phyloP scores from a whole-genome alignment of 2,888 invertebrate species.

The Matsumyia berberina region DNA sequence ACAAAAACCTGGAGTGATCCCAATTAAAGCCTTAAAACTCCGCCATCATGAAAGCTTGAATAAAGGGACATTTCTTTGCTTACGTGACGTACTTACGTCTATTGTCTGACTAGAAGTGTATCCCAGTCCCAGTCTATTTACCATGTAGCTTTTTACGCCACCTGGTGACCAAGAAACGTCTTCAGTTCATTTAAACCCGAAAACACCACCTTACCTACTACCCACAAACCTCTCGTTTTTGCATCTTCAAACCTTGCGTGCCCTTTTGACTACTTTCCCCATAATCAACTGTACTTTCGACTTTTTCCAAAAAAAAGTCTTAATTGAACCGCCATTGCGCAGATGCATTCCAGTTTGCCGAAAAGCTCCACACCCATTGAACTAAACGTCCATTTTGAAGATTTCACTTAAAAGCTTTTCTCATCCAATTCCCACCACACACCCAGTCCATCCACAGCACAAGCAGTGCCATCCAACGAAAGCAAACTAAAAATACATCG shows the following conservation, averaged over 20 bases:
- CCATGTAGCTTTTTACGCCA: not conserved
- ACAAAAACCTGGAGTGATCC: no score
- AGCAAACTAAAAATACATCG: constrained; percentile 67
- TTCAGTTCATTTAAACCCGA: not conserved
- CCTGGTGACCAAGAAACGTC: not conserved
- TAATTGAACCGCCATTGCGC: constrained; percentile 12
- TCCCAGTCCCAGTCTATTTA: no score
- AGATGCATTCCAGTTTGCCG: constrained; percentile 49
- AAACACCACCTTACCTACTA: not conserved
- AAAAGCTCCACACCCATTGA: constrained; percentile 29
- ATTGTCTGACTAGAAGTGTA: no score
- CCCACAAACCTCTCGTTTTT: not conserved
- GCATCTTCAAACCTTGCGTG: not conserved
- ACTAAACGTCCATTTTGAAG: constrained; percentile 30
- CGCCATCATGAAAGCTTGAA: no score
- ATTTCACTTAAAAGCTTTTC: constrained; percentile 51
- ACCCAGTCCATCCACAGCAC: constrained; percentile 4
- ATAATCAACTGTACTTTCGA: not conserved
- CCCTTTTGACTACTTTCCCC: not conserved
- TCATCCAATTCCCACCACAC: constrained; percentile 61
- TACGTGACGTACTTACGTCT: no score
- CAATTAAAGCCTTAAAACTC: no score
- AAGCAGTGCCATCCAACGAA: constrained; percentile 48
- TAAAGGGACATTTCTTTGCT: no score
- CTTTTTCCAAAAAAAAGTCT: not conserved